Percentiles rank a stretch among this genome's conserved stretches.
phyloP scores from a whole-genome alignment of 2,888 invertebrate species.

The Neelides folsomi region DNA sequence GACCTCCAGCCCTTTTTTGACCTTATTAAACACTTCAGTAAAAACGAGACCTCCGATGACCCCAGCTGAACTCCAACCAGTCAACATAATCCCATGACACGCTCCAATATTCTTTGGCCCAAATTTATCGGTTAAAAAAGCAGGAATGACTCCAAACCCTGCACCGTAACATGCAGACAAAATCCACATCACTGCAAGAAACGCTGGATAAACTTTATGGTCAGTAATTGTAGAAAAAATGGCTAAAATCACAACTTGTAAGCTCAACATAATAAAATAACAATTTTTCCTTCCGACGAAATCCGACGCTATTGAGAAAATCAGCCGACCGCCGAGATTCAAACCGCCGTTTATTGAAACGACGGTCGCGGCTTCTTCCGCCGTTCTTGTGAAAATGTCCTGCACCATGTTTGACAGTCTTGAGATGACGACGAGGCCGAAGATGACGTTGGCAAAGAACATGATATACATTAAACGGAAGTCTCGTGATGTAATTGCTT shows the following conservation, averaged over 20 bases:
- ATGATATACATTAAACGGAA: constrained; percentile 24
- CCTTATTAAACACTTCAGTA: constrained; percentile 16
- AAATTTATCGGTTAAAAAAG: constrained; percentile 12
- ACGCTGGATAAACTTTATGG: constrained; percentile 20
- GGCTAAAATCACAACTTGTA: background rate
- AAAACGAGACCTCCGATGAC: constrained; percentile 24
- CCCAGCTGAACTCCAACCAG: constrained; percentile 25
- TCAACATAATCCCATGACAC: constrained; percentile 24
- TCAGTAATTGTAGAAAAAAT: constrained; percentile 19
- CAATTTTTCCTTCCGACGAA: constrained; percentile 27
- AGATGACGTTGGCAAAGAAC: constrained; percentile 24
- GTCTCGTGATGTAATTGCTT: constrained; percentile 20
- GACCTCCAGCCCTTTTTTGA: constrained; percentile 1
- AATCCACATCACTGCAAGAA: constrained; percentile 20
- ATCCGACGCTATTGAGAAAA: constrained; percentile 23
- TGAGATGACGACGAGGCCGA: constrained; percentile 27
- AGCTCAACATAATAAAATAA: constrained; percentile 17
- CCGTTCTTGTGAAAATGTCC: constrained; percentile 18
- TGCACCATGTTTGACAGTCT: constrained; percentile 28
- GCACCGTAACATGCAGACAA: constrained; percentile 11
- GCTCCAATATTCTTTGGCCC: constrained; percentile 24
- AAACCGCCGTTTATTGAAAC: constrained; percentile 29
- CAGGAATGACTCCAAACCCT: constrained; percentile 11
- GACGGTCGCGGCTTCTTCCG: constrained; percentile 19
- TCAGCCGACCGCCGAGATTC: constrained; percentile 24